Conservation (phyloP, 2,888 invertebrate genomes). For the Athripsodes cinereus region DNA sequence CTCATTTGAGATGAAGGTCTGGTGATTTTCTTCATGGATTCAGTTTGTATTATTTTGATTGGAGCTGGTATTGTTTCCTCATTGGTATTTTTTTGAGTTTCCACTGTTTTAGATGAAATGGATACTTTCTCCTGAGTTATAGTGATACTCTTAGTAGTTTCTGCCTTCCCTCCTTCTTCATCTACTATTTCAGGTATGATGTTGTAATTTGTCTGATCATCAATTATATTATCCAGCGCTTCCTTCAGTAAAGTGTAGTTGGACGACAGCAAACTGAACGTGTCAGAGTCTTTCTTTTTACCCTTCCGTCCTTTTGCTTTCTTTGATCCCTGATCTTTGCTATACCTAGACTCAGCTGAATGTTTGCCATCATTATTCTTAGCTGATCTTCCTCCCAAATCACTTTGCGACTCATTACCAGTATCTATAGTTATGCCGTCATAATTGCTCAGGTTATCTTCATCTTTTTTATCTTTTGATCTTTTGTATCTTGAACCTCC, state of each 20-base stretch:
- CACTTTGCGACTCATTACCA: neutral
- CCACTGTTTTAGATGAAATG: neutral
- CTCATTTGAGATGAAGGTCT: slow-evolving; percentile 14
- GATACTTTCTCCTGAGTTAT: neutral
- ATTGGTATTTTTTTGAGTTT: neutral
- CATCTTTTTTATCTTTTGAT: neutral
- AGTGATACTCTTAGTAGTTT: neutral
- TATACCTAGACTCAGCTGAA: slow-evolving; percentile 1
- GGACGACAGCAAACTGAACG: slow-evolving; percentile 10
- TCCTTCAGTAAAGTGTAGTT: slow-evolving; percentile 14
- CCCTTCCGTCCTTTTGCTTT: slow-evolving; percentile 7
- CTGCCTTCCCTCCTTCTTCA: neutral
- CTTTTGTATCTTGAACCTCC: neutral
- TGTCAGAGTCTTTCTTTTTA: slow-evolving; percentile 14
- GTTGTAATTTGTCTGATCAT: slow-evolving; percentile 16
- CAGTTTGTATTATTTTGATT: neutral
- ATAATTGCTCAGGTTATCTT: neutral
- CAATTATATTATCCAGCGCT: slow-evolving; percentile 16
- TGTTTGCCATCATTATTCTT: slow-evolving; percentile 4
- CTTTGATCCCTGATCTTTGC: neutral
- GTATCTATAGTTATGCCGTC: neutral
- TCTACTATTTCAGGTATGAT: slow-evolving; percentile 8
- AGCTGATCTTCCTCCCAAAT: neutral
- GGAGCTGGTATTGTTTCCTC: neutral
- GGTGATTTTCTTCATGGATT: slow-evolving; percentile 6